Evolutionary conservation across 2,888 invertebrate genomes (phyloP).

Genomic region (Bombylius major): DNA sequence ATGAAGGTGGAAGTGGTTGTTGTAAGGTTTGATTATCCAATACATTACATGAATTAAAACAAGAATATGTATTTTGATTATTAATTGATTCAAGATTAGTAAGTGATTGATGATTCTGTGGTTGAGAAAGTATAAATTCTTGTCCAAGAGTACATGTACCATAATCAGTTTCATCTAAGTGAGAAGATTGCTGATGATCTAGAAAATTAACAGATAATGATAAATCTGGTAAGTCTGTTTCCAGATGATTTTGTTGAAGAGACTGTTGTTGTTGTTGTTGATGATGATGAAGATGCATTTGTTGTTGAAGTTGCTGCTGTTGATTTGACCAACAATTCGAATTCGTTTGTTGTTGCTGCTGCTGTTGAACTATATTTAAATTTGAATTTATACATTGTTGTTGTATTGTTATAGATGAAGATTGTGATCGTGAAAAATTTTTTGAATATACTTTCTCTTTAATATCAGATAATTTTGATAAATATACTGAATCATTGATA

Average conservation of each 20-base stretch:
- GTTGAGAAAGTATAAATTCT: neutral
- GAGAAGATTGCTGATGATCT: neutral
- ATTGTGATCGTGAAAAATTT: neutral
- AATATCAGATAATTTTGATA: slow-evolving; percentile 14
- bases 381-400: neutral
- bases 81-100: neutral
- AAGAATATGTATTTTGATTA: neutral
- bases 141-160: neutral
- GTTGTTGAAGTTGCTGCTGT: neutral
- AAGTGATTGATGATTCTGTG: neutral
- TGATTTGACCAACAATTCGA: neutral
- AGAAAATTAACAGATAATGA: neutral
- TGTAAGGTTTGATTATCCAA: neutral
- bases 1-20: neutral
- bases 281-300: neutral
- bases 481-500: slow-evolving; percentile 19
- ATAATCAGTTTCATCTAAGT: neutral
- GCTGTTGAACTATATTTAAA: neutral
- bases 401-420: neutral
- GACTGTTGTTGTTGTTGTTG: neutral
- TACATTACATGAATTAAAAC: neutral
- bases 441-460: slow-evolving; percentile 10
- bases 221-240: neutral
- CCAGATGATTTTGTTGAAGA: neutral
- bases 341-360: neutral